Base-by-base conservation (phyloP, 2,113 vertebrate species). In the Pituophis catenifer region DNA sequence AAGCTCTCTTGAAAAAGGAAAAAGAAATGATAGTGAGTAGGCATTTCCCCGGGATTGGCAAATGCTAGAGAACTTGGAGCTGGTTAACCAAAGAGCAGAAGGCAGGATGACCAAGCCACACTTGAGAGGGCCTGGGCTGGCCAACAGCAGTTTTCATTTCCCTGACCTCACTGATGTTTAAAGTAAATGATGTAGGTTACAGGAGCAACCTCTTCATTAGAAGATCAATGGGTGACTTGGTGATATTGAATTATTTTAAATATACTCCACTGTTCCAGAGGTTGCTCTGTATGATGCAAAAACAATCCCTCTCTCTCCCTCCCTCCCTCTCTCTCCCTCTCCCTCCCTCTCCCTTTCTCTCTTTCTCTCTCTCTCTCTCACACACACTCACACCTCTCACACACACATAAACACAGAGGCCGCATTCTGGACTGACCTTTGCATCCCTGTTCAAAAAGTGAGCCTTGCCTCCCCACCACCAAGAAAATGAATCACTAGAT, bases 1-100 rank as follows among this genome's bases (percentile, higher is more conserved):
- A 98, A 96, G 54, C 92, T 95, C 88, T 93, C 95, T 96, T 93
- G 94, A 93, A 94, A 96, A 93, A 95, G 94, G 95, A 95, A 87
- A 50, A 94, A 75, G 87, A 91, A 94, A 95, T 95, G 93, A 94
- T 93, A 96, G 89, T 93, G 96, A 97, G 96, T 93, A 75, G 93
- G 13, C 70, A 85, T 91, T 90, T 90, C 89, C 62, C 91, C 93
- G 91, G 55, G 52, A 54, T 92, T 11, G 24, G 44, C 44, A 94
- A 38, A 55, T 38, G n/a, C 50, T 88, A 88, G 50, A 58, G 0
- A 50, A 2, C 24, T 52, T 44, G 62, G 50, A 12, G 17, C 24
- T 17, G 1, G 17, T 0, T 0, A 1, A 88, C 89, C 44, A 38
- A 33, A 93, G 44, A 23, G 48, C 54, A 86, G 3, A 53, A 19